A percentile compares a stretch with the other conserved stretches of the same genome.
Evolutionary conservation across 2,888 invertebrate genomes (phyloP).

Genomic region (Ormyrus labotus): DNA sequence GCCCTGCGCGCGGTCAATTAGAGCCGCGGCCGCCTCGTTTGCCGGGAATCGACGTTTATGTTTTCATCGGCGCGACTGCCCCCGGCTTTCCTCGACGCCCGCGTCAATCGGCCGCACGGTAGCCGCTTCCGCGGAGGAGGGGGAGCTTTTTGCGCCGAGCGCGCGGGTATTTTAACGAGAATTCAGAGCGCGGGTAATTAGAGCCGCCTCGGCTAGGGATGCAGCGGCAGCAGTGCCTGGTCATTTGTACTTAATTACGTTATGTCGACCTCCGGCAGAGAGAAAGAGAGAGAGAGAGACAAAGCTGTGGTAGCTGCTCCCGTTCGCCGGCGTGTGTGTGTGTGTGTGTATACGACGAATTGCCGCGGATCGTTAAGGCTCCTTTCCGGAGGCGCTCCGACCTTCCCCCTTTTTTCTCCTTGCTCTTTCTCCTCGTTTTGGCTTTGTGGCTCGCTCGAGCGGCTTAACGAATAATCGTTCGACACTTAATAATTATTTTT

Average conservation of each 20-base stretch:
- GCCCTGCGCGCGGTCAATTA: background rate
- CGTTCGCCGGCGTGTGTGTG: constrained; percentile 12
- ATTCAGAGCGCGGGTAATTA: constrained; percentile 70
- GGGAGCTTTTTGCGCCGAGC: constrained; percentile 54
- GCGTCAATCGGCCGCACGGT: constrained; percentile 13
- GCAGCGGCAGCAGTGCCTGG: constrained; percentile 35
- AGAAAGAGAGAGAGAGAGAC: constrained; percentile 32
- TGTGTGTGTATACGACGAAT: constrained; percentile 13
- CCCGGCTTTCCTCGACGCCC: background rate
- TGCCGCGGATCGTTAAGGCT: constrained; percentile 59
- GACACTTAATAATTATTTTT: constrained; percentile 53
- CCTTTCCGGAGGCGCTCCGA: constrained; percentile 40
- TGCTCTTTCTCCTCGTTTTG: constrained; percentile 8
- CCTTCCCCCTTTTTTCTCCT: constrained; percentile 22
- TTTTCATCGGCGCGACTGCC: constrained; percentile 31
- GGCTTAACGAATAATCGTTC: constrained; percentile 44
- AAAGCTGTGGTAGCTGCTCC: constrained; percentile 14
- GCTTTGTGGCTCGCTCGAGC: no score
- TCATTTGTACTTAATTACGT: constrained; percentile 68
- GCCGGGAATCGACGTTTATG: constrained; percentile 35
- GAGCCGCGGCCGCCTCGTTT: background rate
- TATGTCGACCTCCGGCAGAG: constrained; percentile 60
- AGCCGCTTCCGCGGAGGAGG: constrained; percentile 4
- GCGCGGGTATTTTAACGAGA: constrained; percentile 69
- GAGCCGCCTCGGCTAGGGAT: constrained; percentile 58